Base-by-base conservation (phyloP, 2,113 vertebrate species). In the Otis tarda region DNA sequence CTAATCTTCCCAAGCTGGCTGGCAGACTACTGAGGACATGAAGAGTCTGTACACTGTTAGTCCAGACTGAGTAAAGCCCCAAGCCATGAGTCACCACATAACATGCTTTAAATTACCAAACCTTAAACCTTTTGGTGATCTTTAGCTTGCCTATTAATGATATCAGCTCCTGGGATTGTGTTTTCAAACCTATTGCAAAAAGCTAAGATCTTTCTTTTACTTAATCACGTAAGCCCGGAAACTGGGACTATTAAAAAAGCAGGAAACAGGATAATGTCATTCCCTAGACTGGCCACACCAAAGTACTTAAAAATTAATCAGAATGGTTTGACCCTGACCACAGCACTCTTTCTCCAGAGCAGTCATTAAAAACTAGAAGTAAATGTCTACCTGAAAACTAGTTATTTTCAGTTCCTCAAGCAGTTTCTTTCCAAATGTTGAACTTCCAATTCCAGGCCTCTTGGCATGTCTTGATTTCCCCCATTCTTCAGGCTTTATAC, bases 141-240 rank as follows among this genome's bases (percentile, higher is more conserved):
- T 57, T 70, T 45, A 52, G 13, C 27, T 49, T 39, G 14, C 30
- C 5, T 76, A 17, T 56, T 56, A 56, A 49, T 56, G 21, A 12
- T 49, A 35, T 18, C 1, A 47, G 15, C 25, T 74, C 3, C 20
- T 10, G 14, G 6, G 4, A 4, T 74, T 1, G 0, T 25, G 45
- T 68, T 88, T 92, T 80, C 31, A 83, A 79, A n/a, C 2, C 19
- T 61, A 2, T 22, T 80, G 31, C 12, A 80, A 41, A 86, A 80
- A n/a, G 2, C 7, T 57, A 15, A 16, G 16, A 33, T n/a, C 12
- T 92, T 82, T 61, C 39, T 87, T 49, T 39, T 43, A 59, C 33
- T 4, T 68, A 35, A 37, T 77, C 13, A 23, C 2, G 4, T 45
- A 64, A 60, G 6, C 9, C 14, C 0, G 2, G 45, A 47, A 73